These are phyloP conservation scores for Mastigias papua DNA, from an alignment of 30 jellyfish, hydroid and myxozoan species.

Conservation along the genomic window DNA sequence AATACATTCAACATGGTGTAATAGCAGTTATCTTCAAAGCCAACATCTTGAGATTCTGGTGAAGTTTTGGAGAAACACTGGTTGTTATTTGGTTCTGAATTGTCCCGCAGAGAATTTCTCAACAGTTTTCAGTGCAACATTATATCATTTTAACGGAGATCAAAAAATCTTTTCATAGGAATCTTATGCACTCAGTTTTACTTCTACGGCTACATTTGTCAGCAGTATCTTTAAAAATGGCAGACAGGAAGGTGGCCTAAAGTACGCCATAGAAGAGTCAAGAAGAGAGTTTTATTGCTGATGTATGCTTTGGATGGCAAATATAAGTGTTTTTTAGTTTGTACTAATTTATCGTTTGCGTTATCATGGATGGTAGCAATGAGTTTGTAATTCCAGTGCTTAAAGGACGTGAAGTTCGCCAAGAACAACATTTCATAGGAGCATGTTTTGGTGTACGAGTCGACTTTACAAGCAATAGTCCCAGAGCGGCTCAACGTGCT, in stretches of 20 bases:
- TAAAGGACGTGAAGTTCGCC: conserved; percentile 35
- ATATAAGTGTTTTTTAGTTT: not conserved
- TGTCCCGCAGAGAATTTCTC: not conserved
- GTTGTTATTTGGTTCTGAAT: too few relatives aligned
- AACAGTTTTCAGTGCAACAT: not conserved
- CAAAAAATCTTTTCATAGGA: too few relatives aligned
- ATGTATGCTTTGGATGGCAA: not conserved
- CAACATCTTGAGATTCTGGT: too few relatives aligned
- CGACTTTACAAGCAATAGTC: conserved; percentile 48
- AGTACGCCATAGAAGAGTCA: not conserved
- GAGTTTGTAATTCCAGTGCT: conserved; percentile 66
- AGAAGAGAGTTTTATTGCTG: not conserved
- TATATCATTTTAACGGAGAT: not conserved
- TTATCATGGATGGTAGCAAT: not conserved
- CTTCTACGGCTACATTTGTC: too few relatives aligned
- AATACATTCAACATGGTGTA: too few relatives aligned
- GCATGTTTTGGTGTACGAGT: conserved; percentile 33
- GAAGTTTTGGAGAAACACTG: too few relatives aligned
- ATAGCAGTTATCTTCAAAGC: too few relatives aligned
- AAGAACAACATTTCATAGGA: conserved; percentile 3
- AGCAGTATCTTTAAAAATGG: too few relatives aligned
- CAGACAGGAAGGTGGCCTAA: not conserved
- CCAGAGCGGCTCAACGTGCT: conserved; percentile 24
- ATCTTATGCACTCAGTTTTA: too few relatives aligned
- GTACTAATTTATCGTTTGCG: too few relatives aligned